Conservation (phyloP, 2,797 vertebrate species). For the Melanotaenia nigrans region DNA sequence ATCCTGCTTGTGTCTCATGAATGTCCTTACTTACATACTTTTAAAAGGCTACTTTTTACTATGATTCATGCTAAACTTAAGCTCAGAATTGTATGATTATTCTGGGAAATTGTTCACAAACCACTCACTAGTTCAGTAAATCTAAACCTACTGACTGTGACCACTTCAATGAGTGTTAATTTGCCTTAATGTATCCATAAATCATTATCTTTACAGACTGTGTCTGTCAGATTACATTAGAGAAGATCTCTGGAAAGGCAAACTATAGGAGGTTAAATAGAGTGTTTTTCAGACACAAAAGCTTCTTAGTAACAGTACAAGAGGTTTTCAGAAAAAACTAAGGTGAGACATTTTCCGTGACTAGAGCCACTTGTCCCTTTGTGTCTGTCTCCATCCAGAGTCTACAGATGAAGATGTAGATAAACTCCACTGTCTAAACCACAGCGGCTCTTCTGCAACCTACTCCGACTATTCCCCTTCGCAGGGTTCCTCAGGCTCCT, state of each 20-base stretch:
- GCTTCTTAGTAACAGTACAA: slow-evolving; percentile 6
- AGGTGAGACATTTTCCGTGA: slow-evolving; percentile 46
- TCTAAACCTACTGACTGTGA: background rate
- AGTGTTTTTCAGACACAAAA: background rate
- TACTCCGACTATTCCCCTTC: slow-evolving; percentile 99
- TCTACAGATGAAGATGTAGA: slow-evolving; percentile 98
- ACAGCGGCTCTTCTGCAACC: slow-evolving; percentile 98
- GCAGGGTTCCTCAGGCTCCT: slow-evolving; percentile 97
- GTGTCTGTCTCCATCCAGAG: slow-evolving; percentile 80
- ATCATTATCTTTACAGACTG: background rate
- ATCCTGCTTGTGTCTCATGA: background rate
- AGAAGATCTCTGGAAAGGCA: background rate
- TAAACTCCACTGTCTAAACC: slow-evolving; percentile 98
- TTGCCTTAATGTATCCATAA: background rate
- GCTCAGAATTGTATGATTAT: background rate
- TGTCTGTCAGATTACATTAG: background rate
- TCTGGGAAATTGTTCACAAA: background rate
- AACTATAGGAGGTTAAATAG: too few relatives aligned
- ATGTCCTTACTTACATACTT: background rate
- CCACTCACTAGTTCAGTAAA: background rate
- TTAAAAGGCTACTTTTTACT: background rate
- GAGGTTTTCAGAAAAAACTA: slow-evolving; percentile 14
- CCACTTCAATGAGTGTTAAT: background rate
- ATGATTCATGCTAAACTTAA: background rate
- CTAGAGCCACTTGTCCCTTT: slow-evolving; percentile 21